These are phyloP conservation scores for Diadema setosum DNA, from an alignment of 35 echinoderm and acorn worm species.

Conservation along the genomic window DNA sequence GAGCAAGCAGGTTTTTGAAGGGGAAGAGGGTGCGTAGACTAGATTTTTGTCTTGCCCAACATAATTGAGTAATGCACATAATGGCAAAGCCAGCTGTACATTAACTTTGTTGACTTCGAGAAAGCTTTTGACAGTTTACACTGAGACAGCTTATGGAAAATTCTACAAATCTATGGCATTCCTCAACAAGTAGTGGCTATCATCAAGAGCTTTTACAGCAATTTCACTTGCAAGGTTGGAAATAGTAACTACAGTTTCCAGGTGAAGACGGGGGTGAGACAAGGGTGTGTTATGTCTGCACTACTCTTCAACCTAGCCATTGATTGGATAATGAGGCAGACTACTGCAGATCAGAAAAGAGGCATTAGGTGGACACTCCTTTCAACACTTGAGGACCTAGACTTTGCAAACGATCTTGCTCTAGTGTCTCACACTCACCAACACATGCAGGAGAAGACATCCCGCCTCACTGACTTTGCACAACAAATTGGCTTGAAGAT, in stretches of 20 bases:
- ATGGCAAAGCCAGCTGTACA: not conserved
- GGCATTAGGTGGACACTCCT: conserved; percentile 37
- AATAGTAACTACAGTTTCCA: not conserved
- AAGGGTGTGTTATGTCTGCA: conserved; percentile 56
- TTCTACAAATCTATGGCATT: not conserved
- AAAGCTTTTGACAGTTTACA: not conserved
- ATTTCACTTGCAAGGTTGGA: not conserved
- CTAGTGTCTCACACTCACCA: too few relatives aligned
- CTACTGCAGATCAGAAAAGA: too few relatives aligned
- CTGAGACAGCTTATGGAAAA: not conserved
- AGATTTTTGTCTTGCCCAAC: not conserved
- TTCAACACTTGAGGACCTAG: too few relatives aligned
- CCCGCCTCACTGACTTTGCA: too few relatives aligned
- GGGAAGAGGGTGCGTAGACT: not conserved
- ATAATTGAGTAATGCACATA: not conserved
- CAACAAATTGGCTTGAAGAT: too few relatives aligned
- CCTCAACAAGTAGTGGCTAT: not conserved
- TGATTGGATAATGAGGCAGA: too few relatives aligned
- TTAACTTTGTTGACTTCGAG: not conserved
- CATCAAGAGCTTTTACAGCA: not conserved
- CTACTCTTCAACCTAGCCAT: too few relatives aligned
- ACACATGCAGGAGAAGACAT: too few relatives aligned
- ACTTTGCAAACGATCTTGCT: conserved; percentile 55
- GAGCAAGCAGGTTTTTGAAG: conserved; percentile 23
- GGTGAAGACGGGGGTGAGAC: conserved; percentile 29